Base-by-base conservation (phyloP, 2,888 invertebrate species). In the Escarpia spicata region DNA sequence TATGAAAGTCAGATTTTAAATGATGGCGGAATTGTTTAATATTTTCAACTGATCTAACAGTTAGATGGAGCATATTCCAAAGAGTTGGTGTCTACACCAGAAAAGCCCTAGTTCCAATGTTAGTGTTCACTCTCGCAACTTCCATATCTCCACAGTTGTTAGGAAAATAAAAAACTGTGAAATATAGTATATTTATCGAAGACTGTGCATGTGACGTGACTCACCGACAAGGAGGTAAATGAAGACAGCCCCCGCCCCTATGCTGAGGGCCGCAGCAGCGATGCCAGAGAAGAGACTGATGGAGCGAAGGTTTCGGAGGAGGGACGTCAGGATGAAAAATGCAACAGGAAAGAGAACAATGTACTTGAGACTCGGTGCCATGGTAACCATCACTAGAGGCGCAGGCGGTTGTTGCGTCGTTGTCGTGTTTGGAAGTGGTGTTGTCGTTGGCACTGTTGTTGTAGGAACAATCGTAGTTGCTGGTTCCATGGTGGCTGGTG, bases 281-380 rank as follows among this genome's bases (percentile, higher is more conserved):
- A 95, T 91, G 6, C 95, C 94, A 93, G 96, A 96, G 92, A 96
- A 94, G n/a, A 94, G 94, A 19, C 95, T 95, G 45, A 96, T 93
- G 31, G 95, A 94, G 8, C 96, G 94, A 0, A 96, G 94, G 92
- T 94, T 94, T 45, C 95, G 94, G 26, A 96, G 94, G 52, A 96
- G 93, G 0, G 96, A 95, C 93, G 96, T 95, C 31, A 94, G 37
- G 44, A 96, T 93, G 93, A 96, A 96, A 43, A 96, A 92, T 0
- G 95, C 95, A 0, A 96, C 92, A 6, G 96, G 96, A 45, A 94
- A 90, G 9, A 95, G 93, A 12, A 96, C 95, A 43, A 96, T 93
- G 43, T 95, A 91, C 92, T 94, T 94, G n/a, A 96, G 94, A 58
- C 94, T 94, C 0, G 95, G 96, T 2, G 95, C 95, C 3, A 90